phyloP scores from a whole-genome alignment of 2,113 vertebrate genomes.

The Platysternon megacephalum region DNA sequence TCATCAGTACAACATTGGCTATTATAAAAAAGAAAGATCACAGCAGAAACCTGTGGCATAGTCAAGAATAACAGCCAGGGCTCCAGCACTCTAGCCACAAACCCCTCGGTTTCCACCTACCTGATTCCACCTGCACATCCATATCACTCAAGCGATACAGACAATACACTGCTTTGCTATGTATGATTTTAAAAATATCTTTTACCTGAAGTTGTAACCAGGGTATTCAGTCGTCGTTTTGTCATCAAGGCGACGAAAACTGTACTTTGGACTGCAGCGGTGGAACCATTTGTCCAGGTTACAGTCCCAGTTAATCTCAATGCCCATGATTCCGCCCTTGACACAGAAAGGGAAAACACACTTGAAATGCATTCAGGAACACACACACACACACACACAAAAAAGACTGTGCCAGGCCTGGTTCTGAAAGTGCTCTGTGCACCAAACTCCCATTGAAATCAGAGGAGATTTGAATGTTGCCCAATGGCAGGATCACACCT shows the following conservation, averaged over 20 bases:
- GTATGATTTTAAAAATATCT: background rate
- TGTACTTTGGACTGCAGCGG: constrained; percentile 81
- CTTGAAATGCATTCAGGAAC: no score
- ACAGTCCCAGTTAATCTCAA: constrained; percentile 90
- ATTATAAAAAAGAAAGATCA: background rate
- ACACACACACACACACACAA: no score
- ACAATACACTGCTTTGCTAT: background rate
- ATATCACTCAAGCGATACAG: background rate
- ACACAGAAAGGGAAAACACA: background rate
- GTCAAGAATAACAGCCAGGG: background rate
- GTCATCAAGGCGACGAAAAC: constrained; percentile 85
- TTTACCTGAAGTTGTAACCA: constrained; percentile 87
- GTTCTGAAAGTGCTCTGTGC: background rate
- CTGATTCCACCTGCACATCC: background rate
- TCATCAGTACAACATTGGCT: background rate
- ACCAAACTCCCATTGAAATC: background rate
- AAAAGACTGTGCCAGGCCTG: background rate
- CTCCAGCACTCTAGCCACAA: background rate
- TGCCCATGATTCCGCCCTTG: constrained; percentile 89
- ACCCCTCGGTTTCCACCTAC: background rate
- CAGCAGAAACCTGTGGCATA: background rate
- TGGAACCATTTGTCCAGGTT: constrained; percentile 81
- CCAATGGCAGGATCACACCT: background rate
- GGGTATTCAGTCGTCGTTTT: constrained; percentile 82
- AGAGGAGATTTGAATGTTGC: background rate